phyloP scores from a whole-genome alignment of 2,113 vertebrate genomes.

The Notechis scutatus region DNA sequence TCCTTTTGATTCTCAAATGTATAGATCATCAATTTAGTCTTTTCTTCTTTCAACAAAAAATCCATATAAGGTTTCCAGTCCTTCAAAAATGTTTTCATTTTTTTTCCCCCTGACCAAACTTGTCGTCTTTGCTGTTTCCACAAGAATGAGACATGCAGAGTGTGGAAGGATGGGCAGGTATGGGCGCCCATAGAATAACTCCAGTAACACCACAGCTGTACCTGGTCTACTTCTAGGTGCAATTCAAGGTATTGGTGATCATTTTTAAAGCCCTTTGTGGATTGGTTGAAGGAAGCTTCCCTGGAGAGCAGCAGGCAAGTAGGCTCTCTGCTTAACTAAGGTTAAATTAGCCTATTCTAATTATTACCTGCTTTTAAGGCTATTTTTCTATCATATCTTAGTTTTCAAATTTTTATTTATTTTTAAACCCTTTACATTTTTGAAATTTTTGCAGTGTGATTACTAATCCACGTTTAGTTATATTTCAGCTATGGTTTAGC shows the following conservation, averaged over 20 bases:
- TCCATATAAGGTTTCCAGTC: background rate
- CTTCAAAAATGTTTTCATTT: background rate
- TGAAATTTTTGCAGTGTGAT: no score
- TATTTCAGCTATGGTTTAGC: no score
- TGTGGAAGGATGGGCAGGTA: accelerated
- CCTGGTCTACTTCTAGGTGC: background rate
- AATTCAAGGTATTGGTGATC: background rate
- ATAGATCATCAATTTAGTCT: background rate
- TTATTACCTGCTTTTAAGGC: no score
- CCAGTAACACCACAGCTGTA: background rate
- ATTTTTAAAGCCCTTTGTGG: background rate
- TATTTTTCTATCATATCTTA: no score
- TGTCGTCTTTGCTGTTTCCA: background rate
- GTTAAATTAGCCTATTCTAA: no score
- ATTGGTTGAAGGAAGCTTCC: no score
- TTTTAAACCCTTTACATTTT: no score
- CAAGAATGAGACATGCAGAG: background rate
- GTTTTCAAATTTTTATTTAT: no score
- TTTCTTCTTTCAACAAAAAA: background rate
- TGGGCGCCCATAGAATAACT: background rate
- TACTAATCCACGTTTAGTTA: no score
- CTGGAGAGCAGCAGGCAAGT: no score
- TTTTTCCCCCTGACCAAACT: background rate
- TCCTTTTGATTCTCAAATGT: background rate
- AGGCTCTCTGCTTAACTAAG: no score